Base-by-base conservation (phyloP, 2,113 vertebrate genomes). In the Crotophaga sulcirostris region DNA sequence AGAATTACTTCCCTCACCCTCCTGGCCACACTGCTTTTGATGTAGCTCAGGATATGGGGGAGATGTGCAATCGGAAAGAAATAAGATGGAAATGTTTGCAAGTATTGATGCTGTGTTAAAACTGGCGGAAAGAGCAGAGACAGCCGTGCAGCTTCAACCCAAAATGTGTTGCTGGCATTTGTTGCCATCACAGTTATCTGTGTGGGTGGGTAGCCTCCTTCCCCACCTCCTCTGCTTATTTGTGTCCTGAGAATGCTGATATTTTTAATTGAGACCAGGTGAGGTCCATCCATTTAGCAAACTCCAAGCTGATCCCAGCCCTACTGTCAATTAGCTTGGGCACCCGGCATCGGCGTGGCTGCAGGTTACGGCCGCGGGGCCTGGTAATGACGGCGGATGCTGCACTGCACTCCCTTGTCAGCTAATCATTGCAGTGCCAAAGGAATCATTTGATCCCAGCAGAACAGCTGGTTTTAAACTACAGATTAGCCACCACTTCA, bases 401-500 rank as follows among this genome's bases (percentile, higher is more conserved):
- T 54, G 90, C 84, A 89, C 84, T 34, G 7, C 0, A 5, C 79
- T 97, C 84, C 40, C 51, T 79, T 75, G 70, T 64, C 90, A 93
- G 74, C 38, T 83, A 52, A 96, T 98, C 84, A 56, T 29, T 87
- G 62, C 82, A 42, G 86, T 87, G 84, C 82, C 78, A 72, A 94
- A 94, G 85, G 73, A 87, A 93, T 95, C 34, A 88, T 92, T 87
- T 72, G 91, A 91, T 97, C 89, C 91, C 77, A 51, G 64, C 84
- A 76, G 73, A 95, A 73, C 93, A 97, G 87, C 93, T 95, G 72
- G 78, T 94, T 97, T 91, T 96, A 93, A 97, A 78, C 64, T 66
- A 62, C 25, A 75, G 67, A 89, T 72, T 89, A 89, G 89, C 86
- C 95, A 44, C 86, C 84, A 64, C 74, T 97, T 93, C 87, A 80